Base-by-base conservation (phyloP, 2,888 invertebrate genomes). In the Apamea monoglypha region DNA sequence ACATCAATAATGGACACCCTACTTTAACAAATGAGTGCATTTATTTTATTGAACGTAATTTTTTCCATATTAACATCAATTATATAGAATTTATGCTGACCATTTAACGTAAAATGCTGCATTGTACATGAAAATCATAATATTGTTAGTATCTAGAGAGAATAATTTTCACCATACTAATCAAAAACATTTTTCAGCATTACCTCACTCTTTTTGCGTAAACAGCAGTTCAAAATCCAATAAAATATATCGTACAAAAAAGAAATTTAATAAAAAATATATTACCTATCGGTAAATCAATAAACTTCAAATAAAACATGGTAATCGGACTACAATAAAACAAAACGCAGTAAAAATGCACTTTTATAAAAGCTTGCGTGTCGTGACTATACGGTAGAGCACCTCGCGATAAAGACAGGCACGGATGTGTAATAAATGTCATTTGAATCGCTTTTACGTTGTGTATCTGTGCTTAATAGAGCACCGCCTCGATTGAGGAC, bases 1-100 rank as follows among this genome's bases (percentile, higher is more conserved):
- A 88, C 86, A 89, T 85, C 87, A 80, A 88, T 88, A 87, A 87
- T 86, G 79, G 73, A 87, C 87, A 89, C 88, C 81, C 86, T 86
- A 81, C 40, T 32, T 32, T 77, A 53, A 76, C 44, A 74, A 82
- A 78, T 76, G 70, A 68, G 1, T n/a, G 66, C 36, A 21, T 78
- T 81, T 78, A 68, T 69, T 69, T 72, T 75, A 59, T 69, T 81
- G 68, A 36, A 56, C 74, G 64, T 59, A 74, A 7, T 74, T 59
- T 56, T 25, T n/a, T 66, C 16, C 25, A n/a, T 12, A 76, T 68
- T 69, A 69, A 56, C 36, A 56, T 83, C 21, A 56, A 76, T 69
- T 69, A 63, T 67, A 40, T 59, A n/a, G 12, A n/a, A 40, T 32
- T 40, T 21, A 59, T 29, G 7, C 16, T n/a, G 2, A 29, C 0